A percentile compares a stretch with the other conserved stretches of the same genome.
Evolutionary conservation across 2,888 invertebrate genomes (phyloP).

Genomic region (Drosophila incognita): DNA sequence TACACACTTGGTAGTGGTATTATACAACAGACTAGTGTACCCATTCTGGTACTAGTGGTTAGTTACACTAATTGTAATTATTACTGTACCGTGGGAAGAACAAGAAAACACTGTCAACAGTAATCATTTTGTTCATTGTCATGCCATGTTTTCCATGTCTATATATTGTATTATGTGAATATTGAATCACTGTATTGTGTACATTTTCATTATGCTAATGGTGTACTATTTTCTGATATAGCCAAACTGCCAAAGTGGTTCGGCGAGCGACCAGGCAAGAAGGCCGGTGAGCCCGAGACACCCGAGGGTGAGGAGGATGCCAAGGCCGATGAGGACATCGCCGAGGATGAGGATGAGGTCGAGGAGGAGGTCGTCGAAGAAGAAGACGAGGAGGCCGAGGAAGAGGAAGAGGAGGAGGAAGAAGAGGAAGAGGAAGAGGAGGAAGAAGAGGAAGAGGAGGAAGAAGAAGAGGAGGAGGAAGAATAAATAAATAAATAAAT

Average conservation of each 20-base stretch:
- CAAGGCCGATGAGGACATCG: slow-evolving; percentile 90
- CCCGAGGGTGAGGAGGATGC: slow-evolving; percentile 96
- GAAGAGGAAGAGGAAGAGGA: slow-evolving; percentile 86
- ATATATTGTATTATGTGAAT: background rate
- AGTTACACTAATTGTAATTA: slow-evolving; percentile 21
- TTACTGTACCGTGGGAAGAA: slow-evolving; percentile 23
- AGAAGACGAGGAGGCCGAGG: slow-evolving; percentile 88
- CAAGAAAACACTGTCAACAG: slow-evolving; percentile 34
- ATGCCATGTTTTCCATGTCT: slow-evolving; percentile 51
- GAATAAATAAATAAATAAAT: slow-evolving; percentile 73
- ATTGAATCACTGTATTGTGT: background rate
- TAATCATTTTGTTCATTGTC: slow-evolving; percentile 66
- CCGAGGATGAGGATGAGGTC: slow-evolving; percentile 90
- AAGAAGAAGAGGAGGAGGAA: slow-evolving; percentile 77
- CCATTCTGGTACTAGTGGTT: background rate
- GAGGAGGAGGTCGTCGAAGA: slow-evolving; percentile 92
- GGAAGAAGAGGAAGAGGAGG: slow-evolving; percentile 84
- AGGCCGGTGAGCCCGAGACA: slow-evolving; percentile 94
- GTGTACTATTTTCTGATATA: slow-evolving; percentile 79
- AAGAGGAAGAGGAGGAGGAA: slow-evolving; percentile 85
- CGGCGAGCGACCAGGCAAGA: slow-evolving; percentile 97
- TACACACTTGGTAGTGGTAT: slow-evolving; percentile 4
- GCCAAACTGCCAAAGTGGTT: slow-evolving; percentile 98
- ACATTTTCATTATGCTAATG: slow-evolving; percentile 7
- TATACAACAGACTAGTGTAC: slow-evolving; percentile 80